Base-by-base conservation (phyloP, 2,888 invertebrate species). In the Germaria angustata region DNA sequence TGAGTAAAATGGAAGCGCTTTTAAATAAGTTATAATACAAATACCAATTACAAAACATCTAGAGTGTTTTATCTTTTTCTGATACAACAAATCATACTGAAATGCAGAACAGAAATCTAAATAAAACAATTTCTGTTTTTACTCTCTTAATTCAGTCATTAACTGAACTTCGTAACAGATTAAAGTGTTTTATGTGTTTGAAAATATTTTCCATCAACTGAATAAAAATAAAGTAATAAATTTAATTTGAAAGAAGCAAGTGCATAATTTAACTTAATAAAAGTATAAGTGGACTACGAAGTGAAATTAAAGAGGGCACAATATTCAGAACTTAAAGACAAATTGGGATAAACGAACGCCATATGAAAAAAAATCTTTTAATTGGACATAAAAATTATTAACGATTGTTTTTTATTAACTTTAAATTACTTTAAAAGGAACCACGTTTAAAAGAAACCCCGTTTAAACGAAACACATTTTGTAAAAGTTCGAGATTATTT, bases 91-190 rank as follows among this genome's bases (percentile, higher is more conserved):
- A 22, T 20, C 13, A 17, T 17, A 7, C 28, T 53, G 28, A 41
- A 6, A 36, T 11, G 15, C 1, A 9, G 61, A 15, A 28, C 4
- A 41, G 3, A 53, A 65, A n/a, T 49, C 22, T 49, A 3, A 13
- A 36, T 15, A 0, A 15, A 13, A n/a, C n/a, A n/a, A n/a, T n/a
- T n/a, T 15, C n/a, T 49, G 1, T 15, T 22, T 65, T 36, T 71
- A 11, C 4, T n/a, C n/a, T n/a, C n/a, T n/a, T n/a, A 71, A 57
- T n/a, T 63, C 63, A 73, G 73, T 72, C 9, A 44, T 53, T 34
- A 53, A 32, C 7, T 13, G 34, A 44, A 53, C 34, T 41, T 24
- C 32, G n/a, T n/a, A 41, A 20, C 20, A 32, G 41, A 6, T 63
- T 36, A 39, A 63, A 63, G 41, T 34, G 73, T 53, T 20, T n/a